Conservation (phyloP, 1,140 invertebrate species). For the Drosophila erecta region DNA sequence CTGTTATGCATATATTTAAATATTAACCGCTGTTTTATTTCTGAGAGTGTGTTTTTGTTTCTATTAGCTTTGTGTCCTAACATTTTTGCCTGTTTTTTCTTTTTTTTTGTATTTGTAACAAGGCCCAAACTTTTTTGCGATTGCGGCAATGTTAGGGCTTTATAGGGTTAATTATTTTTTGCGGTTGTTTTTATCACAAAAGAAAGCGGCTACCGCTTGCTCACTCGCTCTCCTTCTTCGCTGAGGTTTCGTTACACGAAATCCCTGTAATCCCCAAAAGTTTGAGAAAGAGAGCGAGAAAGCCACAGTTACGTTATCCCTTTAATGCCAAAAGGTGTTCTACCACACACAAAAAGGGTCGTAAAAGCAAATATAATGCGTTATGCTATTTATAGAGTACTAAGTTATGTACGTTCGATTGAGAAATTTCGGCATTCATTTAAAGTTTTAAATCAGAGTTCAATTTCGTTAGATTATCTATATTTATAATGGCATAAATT, state of each 20-base stretch:
- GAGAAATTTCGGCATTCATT: not conserved
- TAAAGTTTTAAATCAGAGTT: not conserved
- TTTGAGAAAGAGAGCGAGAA: constrained; percentile 12
- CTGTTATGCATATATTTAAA: constrained; percentile 23
- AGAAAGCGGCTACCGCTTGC: constrained; percentile 40
- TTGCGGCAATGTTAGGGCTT: constrained; percentile 12
- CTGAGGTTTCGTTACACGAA: constrained; percentile 22
- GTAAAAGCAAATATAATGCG: not conserved
- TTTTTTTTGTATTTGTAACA: constrained; percentile 13
- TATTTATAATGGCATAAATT: too few species aligned
- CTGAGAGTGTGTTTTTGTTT: constrained; percentile 2
- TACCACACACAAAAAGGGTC: not conserved
- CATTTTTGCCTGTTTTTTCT: constrained; percentile 13
- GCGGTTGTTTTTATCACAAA: constrained; percentile 38
- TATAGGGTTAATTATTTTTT: constrained; percentile 21
- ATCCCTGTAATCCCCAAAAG: constrained; percentile 8
- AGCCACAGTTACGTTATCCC: constrained; percentile 3
- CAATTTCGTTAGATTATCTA: not conserved
- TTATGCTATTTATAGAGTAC: not conserved
- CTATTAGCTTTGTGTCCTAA: constrained; percentile 5
- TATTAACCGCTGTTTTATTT: constrained; percentile 26
- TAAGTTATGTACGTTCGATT: not conserved
- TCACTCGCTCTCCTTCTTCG: constrained; percentile 21
- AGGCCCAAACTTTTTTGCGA: constrained; percentile 14
- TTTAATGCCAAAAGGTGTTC: constrained; percentile 5